phyloP scores from a whole-genome alignment of 2,797 vertebrate genomes.

The Buceros bicornis region DNA sequence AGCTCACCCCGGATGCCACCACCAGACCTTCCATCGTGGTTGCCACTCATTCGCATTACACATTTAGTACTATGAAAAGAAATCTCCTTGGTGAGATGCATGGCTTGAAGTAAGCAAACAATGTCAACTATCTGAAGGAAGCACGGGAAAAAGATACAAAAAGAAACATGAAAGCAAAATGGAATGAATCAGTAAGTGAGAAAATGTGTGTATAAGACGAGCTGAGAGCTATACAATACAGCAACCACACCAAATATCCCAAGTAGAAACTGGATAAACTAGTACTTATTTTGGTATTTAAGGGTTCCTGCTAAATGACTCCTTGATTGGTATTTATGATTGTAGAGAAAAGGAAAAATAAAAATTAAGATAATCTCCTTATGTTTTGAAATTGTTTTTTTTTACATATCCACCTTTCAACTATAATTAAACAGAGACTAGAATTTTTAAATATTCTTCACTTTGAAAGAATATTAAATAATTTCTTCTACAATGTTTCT shows the following conservation, averaged over 20 bases:
- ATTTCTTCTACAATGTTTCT: not conserved
- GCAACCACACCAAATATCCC: not conserved
- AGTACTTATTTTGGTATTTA: not conserved
- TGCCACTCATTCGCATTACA: not conserved
- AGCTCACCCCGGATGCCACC: not conserved
- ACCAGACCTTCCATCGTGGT: not conserved
- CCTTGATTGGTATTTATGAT: not conserved
- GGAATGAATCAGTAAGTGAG: not conserved
- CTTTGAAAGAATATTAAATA: not conserved
- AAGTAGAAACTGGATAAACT: not conserved
- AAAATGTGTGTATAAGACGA: not conserved
- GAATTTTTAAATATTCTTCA: not conserved
- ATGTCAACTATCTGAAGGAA: not conserved
- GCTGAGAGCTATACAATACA: not conserved
- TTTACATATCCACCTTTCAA: not conserved
- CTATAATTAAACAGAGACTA: not conserved
- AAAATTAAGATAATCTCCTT: too few relatives aligned
- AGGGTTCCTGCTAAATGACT: not conserved
- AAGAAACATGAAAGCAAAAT: not conserved
- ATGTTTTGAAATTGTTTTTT: not conserved
- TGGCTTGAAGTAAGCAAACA: not conserved
- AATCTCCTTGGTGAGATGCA: not conserved
- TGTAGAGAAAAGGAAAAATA: not conserved
- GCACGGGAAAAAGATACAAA: not conserved
- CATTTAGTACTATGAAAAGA: not conserved